phyloP scores from a whole-genome alignment of 2,888 invertebrate genomes.

The Antitype chi region DNA sequence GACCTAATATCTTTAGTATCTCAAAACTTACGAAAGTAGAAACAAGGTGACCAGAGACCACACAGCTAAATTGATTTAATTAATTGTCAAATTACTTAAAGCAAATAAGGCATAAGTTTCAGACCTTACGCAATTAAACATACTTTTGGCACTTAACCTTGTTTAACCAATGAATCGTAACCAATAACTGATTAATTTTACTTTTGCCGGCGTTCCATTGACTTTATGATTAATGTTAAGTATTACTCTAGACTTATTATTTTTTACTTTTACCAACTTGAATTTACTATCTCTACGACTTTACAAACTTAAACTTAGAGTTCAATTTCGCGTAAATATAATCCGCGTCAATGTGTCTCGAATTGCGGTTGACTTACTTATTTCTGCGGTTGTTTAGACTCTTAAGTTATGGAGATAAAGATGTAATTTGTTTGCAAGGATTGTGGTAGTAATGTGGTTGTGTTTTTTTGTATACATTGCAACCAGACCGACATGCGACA shows the following conservation, averaged over 20 bases:
- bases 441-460: constrained; percentile 37
- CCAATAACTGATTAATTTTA: constrained; percentile 58
- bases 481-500: constrained; percentile 72
- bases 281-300: background rate
- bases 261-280: constrained; percentile 37
- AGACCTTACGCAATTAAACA: constrained; percentile 48
- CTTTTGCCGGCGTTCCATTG: constrained; percentile 52
- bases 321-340: constrained; percentile 43
- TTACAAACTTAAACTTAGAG: constrained; percentile 24
- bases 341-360: constrained; percentile 13
- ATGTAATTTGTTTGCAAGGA: constrained; percentile 62
- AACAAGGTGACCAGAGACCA: constrained; percentile 34
- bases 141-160: constrained; percentile 47
- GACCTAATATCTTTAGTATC: background rate
- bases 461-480: constrained; percentile 79
- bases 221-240: constrained; percentile 51
- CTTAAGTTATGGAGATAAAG: constrained; percentile 60
- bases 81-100: constrained; percentile 52
- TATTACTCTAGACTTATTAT: constrained; percentile 44
- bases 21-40: constrained; percentile 21
- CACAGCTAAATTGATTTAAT: constrained; percentile 45
- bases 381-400: constrained; percentile 29
- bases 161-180: constrained; percentile 46
- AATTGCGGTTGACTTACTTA: constrained; percentile 27
- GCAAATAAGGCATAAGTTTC: constrained; percentile 44